Evolutionary conservation across 1,140 invertebrate genomes (phyloP), one percentile per base, ranked within the genome.

Genomic region (Armadillidium nasatum): DNA sequence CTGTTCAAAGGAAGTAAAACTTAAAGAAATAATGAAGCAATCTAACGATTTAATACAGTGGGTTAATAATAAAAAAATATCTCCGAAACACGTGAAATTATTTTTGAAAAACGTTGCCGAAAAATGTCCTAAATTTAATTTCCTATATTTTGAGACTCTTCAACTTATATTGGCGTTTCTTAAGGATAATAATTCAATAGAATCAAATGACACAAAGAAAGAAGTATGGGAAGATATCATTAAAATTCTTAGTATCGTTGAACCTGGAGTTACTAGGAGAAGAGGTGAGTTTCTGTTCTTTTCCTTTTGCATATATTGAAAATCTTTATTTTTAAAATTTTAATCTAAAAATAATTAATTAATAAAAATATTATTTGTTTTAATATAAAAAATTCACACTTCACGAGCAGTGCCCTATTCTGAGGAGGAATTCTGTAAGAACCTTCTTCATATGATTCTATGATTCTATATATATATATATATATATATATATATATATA

Each of bases 221-320:
- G 23, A 80, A 43, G 46, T 78, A 10, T 80, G 79, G 79, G 33
- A 33, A 45, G n/a, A 71, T 13, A 70, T 80, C 19, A 45, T 78
- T 46, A 45, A 76, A 13, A 71, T 80, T 7, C 78, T 77, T 46
- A 19, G 22, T 45, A 66, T 72, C 7, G 43, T 80, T 54, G 79
- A 80, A 46, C 79, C 79, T 0, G 79, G 79, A 13, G 45, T 80
- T 44, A 78, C 79, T 13, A 54, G 67, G 43, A 76, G 79, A 46
- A 23, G 76, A 78, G 79, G 79, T 78, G 68, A 71, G 68, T 10
- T n/a, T n/a, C n/a, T n/a, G n/a, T n/a, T n/a, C n/a, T n/a, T n/a
- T n/a, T n/a, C n/a, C n/a, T n/a, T n/a, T n/a, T n/a, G n/a, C n/a
- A n/a, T n/a, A n/a, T n/a, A n/a, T n/a, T n/a, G n/a, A n/a, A n/a